Base-by-base conservation (phyloP, 30 jellyfish, hydroid and myxozoan species). In the Hydractinia symbiolongicarpus region DNA sequence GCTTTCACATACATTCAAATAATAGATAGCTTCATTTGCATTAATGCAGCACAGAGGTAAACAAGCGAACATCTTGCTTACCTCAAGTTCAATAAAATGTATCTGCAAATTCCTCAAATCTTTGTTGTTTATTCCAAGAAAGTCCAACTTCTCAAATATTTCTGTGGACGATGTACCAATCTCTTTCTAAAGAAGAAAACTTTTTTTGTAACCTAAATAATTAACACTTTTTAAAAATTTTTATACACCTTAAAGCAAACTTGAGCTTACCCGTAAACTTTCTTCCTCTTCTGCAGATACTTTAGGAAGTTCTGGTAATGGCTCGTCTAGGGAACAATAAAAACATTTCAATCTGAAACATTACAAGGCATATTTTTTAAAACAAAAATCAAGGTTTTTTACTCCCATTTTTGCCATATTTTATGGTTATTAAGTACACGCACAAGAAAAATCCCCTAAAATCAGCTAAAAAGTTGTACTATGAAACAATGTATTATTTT, bases 41-140 rank as follows among this genome's bases (percentile, higher is more conserved):
- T 30, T 30, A 30, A 30, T 30, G 44, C 74, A n/a, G 7, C 19
- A 13, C 9, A 64, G 74, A 64, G 74, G 74, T 76, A 56, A 76
- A 54, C 66, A 54, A 66, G 78, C 54, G 4, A 58, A 66, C 50
- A 61, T 0, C 79, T 44, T 4, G 84, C 95, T 82, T 84, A 91
- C 98, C 96, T 91, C 98, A 51, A 83, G 83, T 79, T 91, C 98
- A 20, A 91, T 91, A 66, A 82, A 81, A 82, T 75, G 54, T 8
- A 91, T 76, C 80, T 86, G 96, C 62, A 91, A 84, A 61, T 55
- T 87, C 13, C 95, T 75, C 17, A 91, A 83, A 57, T 90, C 96
- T 53, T 87, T 86, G 72, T 76, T 60, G 44, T 89, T 20, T 11
- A 91, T 88, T 72, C 95, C 98, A 75, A 91, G 95, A 66, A 86